Evolutionary conservation across 2,888 invertebrate species (phyloP), one percentile per base, ranked within the genome.

Genomic region (Schizotus pectinicornis): DNA sequence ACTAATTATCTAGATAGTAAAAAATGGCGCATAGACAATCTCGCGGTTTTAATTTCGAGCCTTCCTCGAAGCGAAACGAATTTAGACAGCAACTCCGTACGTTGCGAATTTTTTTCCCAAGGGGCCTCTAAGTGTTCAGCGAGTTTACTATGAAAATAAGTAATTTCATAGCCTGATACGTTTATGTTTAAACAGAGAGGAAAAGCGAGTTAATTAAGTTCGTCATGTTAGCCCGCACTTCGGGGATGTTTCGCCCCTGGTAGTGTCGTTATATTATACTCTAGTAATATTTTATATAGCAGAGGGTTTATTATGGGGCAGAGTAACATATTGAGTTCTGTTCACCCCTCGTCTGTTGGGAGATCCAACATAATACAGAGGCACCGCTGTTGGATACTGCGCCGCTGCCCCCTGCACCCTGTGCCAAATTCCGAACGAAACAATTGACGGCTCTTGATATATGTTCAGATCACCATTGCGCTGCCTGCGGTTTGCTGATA

Each of bases 191-290:
- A 73, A 73, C 56, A 65, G 71, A 73, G 74, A 74, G 61, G 65
- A 72, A 68, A 62, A 62, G 59, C 60, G 67, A 73, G 73, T 74
- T 73, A 74, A 74, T 74, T 74, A 74, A 73, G 68, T 73, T 70
- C 69, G 67, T 71, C 71, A 71, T 74, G 73, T 73, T 64, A 61
- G 64, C 66, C 66, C 62, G 63, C 67, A 63, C 68, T 67, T 66
- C 58, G 51, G 70, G 67, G 71, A 67, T 66, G 67, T 68, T 69
- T 68, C 63, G 62, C 67, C 69, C 68, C 63, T 65, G 63, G 64
- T 65, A 62, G 67, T 72, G 69, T 72, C 72, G 69, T 70, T 69
- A 71, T 70, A 71, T 68, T 72, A 71, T 68, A 67, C 69, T 68
- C 69, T 67, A 64, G 71, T 71, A 68, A 72, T 71, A 72, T 72